Evolutionary conservation across 1,140 invertebrate genomes (phyloP).

Genomic region (Drosophila sp.): DNA sequence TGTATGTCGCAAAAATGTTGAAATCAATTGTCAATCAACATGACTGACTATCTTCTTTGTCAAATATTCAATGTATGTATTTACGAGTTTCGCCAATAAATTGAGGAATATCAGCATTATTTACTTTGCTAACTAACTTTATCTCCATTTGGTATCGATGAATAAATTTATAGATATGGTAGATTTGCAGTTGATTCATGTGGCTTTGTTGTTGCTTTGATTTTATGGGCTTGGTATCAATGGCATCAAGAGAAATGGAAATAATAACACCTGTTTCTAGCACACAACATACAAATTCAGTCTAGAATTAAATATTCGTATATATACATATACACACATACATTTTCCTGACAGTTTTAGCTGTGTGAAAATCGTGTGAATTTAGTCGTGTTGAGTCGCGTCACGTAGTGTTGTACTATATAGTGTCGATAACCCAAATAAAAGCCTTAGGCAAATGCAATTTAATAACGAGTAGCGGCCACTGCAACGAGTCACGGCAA

Average conservation of each 20-base stretch:
- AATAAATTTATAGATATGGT: not conserved
- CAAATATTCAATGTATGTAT: no score
- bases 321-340: slow-evolving; percentile 1
- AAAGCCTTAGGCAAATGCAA: slow-evolving; percentile 58
- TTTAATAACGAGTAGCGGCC: slow-evolving; percentile 51
- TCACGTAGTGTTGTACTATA: slow-evolving; percentile 12
- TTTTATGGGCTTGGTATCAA: slow-evolving; percentile 23
- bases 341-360: slow-evolving; percentile 4
- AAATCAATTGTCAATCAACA: no score
- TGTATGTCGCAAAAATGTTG: no score
- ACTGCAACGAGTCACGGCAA: slow-evolving; percentile 70
- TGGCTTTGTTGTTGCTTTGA: not conserved
- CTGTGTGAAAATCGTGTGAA: not conserved
- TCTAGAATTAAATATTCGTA: not conserved
- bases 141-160: not conserved
- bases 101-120: not conserved
- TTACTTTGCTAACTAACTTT: not conserved
- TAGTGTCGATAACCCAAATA: slow-evolving; percentile 75
- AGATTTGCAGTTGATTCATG: not conserved
- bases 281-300: not conserved
- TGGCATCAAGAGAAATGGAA: slow-evolving; percentile 14
- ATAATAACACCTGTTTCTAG: not conserved
- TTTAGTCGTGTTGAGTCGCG: not conserved
- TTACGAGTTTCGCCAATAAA: not conserved
- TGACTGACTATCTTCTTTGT: no score